Base-by-base conservation (phyloP, 2,888 invertebrate genomes). In the Archaeoteleia sp. region DNA sequence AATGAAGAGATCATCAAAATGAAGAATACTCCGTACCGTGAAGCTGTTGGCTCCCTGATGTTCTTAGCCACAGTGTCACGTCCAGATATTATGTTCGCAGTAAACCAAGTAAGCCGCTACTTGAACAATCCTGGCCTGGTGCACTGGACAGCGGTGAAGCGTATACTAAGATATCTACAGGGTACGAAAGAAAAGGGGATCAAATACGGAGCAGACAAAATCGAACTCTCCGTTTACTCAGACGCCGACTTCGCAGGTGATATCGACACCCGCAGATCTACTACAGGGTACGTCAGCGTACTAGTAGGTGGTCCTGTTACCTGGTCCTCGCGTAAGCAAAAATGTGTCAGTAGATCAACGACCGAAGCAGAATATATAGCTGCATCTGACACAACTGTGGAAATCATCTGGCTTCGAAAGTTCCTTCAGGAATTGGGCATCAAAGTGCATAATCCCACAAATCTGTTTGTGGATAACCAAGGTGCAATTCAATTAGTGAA, bases 311-410 rank as follows among this genome's bases (percentile, higher is more conserved):
- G 58, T 14, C 40, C 62, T 7, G 40, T 73, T 5, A 53, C 71
- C 0, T 72, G 71, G 71, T 34, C 27, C 1, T 51, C 61, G 8
- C 57, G 66, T 8, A 9, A 62, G 8, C 70, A 70, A 40, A 35
- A 45, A 30, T 37, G 63, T 9, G 76, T 76, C 1, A 61, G 71
- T 1, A 55, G 55, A 7, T 63, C 67, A 3, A 74, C 73, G 0
- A 65, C 70, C 1, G 76, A 76, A 55, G 74, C 74, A 8, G 74
- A 79, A 42, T 71, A 72, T 34, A 57, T 78, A 1, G 76, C 75
- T 4, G 71, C 74, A 9, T 58, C 53, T 15, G 48, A 55, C 10
- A 69, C 70, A 10, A 68, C 67, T 1, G 58, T 57, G 48, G 74
- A 77, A 57, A 45, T 65, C 1, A 37, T 74, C n/a, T 77, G 76